Evolutionary conservation across 1,140 invertebrate genomes (phyloP).

Genomic region (Lordiphosa clarofinis): DNA sequence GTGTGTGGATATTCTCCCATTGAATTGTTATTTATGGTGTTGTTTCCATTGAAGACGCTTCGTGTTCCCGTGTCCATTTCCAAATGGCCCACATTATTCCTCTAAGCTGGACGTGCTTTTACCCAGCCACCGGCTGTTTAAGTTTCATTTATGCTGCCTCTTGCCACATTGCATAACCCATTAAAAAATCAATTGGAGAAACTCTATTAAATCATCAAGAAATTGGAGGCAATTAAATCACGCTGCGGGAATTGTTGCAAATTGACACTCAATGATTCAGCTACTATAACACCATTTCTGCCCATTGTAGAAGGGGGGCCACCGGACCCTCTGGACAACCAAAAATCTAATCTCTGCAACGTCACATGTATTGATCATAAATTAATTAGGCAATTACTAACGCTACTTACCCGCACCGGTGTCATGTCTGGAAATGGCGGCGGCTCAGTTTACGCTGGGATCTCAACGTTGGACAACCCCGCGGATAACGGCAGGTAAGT

Average conservation of each 20-base stretch:
- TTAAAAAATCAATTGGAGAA: too few species aligned
- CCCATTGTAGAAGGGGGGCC: slow-evolving; percentile 18
- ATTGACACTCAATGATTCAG: too few species aligned
- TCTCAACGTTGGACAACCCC: slow-evolving; percentile 55
- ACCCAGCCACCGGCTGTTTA: neutral
- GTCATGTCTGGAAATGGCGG: slow-evolving; percentile 11
- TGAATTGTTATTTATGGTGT: slow-evolving; percentile 10
- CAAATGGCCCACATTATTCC: slow-evolving; percentile 32
- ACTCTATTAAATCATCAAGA: too few species aligned
- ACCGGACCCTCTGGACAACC: slow-evolving; percentile 6
- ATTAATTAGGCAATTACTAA: slow-evolving; percentile 46
- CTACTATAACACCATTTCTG: too few species aligned
- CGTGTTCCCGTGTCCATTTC: slow-evolving; percentile 1
- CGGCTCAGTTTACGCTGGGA: slow-evolving; percentile 58
- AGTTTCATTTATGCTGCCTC: neutral
- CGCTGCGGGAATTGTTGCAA: too few species aligned
- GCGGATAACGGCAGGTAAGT: slow-evolving; percentile 45
- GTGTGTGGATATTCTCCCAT: slow-evolving; percentile 7
- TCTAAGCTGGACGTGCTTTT: slow-evolving; percentile 18
- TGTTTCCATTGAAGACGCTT: slow-evolving; percentile 10
- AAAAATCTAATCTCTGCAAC: slow-evolving; percentile 54
- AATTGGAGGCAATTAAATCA: too few species aligned
- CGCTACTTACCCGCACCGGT: slow-evolving; percentile 13
- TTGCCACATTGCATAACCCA: slow-evolving; percentile 31
- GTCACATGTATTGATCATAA: slow-evolving; percentile 49